Evolutionary conservation across 2,113 vertebrate species (phyloP).

Genomic region (Cheirogaleus medius): DNA sequence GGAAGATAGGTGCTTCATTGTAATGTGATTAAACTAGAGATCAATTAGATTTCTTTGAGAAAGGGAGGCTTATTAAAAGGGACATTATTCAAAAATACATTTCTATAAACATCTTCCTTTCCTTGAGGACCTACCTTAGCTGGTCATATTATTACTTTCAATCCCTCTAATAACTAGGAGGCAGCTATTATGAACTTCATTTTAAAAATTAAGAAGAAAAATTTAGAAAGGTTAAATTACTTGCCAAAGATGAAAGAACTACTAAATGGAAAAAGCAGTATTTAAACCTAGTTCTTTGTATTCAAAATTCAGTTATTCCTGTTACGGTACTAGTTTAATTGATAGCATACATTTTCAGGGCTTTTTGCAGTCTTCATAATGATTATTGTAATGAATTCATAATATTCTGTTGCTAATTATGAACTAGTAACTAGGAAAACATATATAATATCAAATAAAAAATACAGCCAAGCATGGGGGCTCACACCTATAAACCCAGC

Average conservation of each 20-base stretch:
- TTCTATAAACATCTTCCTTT: conserved; percentile 1
- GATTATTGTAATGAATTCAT: neutral
- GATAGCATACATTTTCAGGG: neutral
- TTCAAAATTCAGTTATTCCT: neutral
- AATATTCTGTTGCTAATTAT: neutral
- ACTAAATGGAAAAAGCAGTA: neutral
- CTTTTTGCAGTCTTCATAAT: neutral
- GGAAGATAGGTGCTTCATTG: neutral
- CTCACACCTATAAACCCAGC: no score
- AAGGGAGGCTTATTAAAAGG: neutral
- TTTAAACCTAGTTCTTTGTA: neutral
- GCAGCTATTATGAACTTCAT: neutral
- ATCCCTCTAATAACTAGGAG: neutral
- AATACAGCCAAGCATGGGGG: neutral
- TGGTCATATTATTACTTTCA: neutral
- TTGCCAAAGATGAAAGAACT: conserved; percentile 5
- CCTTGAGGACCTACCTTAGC: neutral
- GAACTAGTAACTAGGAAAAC: conserved; percentile 22
- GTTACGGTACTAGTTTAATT: neutral
- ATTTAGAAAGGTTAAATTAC: neutral
- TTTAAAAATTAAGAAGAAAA: conserved; percentile 30
- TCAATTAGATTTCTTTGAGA: neutral
- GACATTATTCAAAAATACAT: neutral
- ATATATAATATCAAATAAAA: neutral
- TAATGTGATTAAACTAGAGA: neutral